phyloP scores from a whole-genome alignment of 1,140 invertebrate genomes.

The Mercenaria mercenaria region DNA sequence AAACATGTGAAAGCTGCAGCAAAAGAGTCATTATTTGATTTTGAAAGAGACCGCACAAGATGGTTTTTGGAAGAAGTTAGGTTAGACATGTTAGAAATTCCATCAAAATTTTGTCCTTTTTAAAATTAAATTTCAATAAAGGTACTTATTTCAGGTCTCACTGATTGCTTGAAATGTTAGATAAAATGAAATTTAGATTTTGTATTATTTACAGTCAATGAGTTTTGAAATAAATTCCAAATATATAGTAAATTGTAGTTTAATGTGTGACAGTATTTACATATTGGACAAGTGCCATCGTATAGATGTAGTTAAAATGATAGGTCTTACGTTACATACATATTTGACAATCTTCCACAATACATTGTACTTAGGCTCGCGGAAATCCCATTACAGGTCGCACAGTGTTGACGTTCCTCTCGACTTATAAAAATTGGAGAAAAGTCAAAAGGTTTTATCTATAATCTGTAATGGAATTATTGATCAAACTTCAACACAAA shows the following conservation, averaged over 20 bases:
- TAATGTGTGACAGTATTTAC: neutral
- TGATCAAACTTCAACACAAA: conserved; percentile 2
- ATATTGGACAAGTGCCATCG: conserved; percentile 1
- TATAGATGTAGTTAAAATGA: conserved; percentile 11
- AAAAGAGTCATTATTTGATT: too few relatives aligned
- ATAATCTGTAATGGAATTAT: neutral
- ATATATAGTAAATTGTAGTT: neutral
- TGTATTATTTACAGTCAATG: too few relatives aligned
- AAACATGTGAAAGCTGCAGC: too few relatives aligned
- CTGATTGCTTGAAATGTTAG: too few relatives aligned
- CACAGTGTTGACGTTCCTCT: neutral
- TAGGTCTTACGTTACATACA: neutral
- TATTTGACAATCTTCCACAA: conserved; percentile 16
- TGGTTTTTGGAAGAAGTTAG: too few relatives aligned
- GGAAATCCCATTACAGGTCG: conserved; percentile 1
- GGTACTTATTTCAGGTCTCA: too few relatives aligned
- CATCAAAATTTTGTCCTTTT: too few relatives aligned
- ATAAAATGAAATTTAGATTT: too few relatives aligned
- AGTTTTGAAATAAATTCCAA: too few relatives aligned
- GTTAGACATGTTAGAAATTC: too few relatives aligned
- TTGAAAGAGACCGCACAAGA: too few relatives aligned
- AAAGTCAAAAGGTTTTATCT: conserved; percentile 53
- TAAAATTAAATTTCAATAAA: too few relatives aligned
- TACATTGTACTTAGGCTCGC: conserved; percentile 7
- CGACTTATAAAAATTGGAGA: conserved; percentile 20